Percentiles rank a stretch among this genome's conserved stretches.
Evolutionary conservation across 1,140 invertebrate genomes (phyloP).

Genomic region (Drosophila setifemur): DNA sequence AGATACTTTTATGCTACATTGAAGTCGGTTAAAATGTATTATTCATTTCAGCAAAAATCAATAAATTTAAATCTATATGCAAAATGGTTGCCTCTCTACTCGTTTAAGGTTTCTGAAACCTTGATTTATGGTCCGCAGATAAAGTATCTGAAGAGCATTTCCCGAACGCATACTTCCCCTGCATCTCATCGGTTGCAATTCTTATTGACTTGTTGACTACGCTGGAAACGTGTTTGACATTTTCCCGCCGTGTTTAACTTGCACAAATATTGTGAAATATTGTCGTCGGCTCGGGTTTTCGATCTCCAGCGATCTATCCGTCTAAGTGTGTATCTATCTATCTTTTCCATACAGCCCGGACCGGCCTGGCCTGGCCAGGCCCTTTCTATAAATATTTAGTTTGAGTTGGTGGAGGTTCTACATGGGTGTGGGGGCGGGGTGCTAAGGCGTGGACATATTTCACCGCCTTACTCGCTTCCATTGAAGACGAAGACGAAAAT

Average conservation of each 20-base stretch:
- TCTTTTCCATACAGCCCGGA: conserved; percentile 2
- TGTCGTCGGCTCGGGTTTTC: conserved; percentile 12
- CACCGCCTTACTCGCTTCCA: conserved; percentile 44
- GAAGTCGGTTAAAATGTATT: too few species aligned
- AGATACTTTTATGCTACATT: too few species aligned
- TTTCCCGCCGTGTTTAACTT: conserved; percentile 60
- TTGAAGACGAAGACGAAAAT: conserved; percentile 48
- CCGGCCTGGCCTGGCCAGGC: not conserved
- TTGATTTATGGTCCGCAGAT: not conserved
- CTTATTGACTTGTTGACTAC: conserved; percentile 63
- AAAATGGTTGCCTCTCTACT: too few species aligned
- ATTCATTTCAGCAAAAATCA: too few species aligned
- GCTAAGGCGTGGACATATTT: conserved; percentile 65
- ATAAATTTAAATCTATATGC: too few species aligned
- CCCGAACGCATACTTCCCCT: conserved; percentile 2
- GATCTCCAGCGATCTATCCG: conserved; percentile 5
- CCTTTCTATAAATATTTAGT: conserved; percentile 44
- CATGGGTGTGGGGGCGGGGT: conserved; percentile 7
- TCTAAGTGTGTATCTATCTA: conserved; percentile 13
- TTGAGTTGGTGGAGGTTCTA: conserved; percentile 16
- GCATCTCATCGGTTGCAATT: conserved; percentile 30
- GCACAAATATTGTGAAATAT: conserved; percentile 48
- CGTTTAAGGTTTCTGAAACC: too few species aligned
- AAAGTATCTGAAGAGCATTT: conserved; percentile 23
- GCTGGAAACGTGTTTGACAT: conserved; percentile 72